phyloP scores from a whole-genome alignment of 2,888 invertebrate genomes.

The Scaptomyza tumidula region DNA sequence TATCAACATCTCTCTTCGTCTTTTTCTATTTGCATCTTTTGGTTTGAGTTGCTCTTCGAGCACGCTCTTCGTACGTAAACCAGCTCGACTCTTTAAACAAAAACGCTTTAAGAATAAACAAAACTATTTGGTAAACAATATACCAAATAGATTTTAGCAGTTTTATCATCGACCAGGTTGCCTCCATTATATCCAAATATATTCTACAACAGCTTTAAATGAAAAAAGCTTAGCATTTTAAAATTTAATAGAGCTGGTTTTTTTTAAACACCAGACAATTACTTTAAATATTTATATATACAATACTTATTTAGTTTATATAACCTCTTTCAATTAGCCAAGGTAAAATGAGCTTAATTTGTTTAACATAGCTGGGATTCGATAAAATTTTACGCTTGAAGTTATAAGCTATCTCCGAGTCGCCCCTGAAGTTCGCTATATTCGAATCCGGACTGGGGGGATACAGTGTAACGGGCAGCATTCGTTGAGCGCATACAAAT shows the following conservation, averaged over 20 bases:
- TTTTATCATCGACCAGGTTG: background rate
- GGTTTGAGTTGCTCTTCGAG: background rate
- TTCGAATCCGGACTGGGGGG: constrained; percentile 73
- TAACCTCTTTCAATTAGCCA: constrained; percentile 77
- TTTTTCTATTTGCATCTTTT: too few relatives aligned
- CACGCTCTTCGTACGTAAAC: background rate
- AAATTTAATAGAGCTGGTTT: too few relatives aligned
- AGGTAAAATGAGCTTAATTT: constrained; percentile 74
- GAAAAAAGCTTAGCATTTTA: too few relatives aligned
- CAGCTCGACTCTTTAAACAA: background rate
- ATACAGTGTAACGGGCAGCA: constrained; percentile 68
- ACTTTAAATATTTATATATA: background rate
- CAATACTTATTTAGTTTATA: constrained; percentile 39
- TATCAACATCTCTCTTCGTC: background rate
- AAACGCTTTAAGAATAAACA: constrained; percentile 4
- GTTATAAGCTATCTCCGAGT: constrained; percentile 55
- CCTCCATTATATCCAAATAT: too few relatives aligned
- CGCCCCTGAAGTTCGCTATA: constrained; percentile 67
- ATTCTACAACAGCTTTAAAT: too few relatives aligned
- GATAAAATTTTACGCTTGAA: constrained; percentile 73
- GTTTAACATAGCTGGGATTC: constrained; percentile 73
- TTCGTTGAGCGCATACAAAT: constrained; percentile 65
- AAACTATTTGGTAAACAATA: constrained; percentile 2
- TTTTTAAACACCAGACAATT: too few relatives aligned
- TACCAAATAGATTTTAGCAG: background rate